Evolutionary conservation across 2,113 vertebrate genomes (phyloP).

Genomic region (Hippocampus zosterae): DNA sequence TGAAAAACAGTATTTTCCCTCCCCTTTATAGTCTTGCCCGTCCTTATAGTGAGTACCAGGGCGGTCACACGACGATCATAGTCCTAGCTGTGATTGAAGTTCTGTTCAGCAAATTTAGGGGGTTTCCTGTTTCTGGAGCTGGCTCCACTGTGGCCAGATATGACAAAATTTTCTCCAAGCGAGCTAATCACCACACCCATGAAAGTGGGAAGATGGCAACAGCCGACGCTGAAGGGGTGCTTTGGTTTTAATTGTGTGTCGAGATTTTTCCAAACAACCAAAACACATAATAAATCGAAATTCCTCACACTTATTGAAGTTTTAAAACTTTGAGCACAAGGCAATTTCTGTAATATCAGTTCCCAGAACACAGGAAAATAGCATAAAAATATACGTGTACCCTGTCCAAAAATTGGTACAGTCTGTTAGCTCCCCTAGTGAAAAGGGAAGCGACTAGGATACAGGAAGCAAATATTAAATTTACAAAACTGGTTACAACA

Average conservation of each 20-base stretch:
- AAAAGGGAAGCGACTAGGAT: constrained; percentile 68
- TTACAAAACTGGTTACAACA: constrained; percentile 7
- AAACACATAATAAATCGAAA: neutral
- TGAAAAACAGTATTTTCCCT: constrained; percentile 55
- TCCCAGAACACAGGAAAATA: neutral
- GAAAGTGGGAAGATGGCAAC: constrained; percentile 79
- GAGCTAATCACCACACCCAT: constrained; percentile 79
- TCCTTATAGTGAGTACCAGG: constrained; percentile 18
- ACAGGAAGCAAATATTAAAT: constrained; percentile 64
- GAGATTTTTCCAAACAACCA: neutral
- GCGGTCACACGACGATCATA: constrained; percentile 62
- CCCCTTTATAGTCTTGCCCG: constrained; percentile 18
- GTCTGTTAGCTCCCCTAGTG: constrained; percentile 62
- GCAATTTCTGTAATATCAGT: neutral
- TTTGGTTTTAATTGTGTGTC: neutral
- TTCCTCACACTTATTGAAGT: neutral
- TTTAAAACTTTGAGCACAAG: rapidly evolving
- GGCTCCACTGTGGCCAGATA: constrained; percentile 42
- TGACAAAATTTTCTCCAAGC: constrained; percentile 62
- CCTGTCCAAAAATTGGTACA: constrained; percentile 61
- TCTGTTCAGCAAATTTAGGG: constrained; percentile 31
- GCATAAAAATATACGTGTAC: neutral
- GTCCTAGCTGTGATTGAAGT: constrained; percentile 22
- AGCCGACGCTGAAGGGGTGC: constrained; percentile 60
- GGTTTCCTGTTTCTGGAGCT: constrained; percentile 42